Base-by-base conservation (phyloP, 2,113 vertebrate species). In the Oreochromis aureus region DNA sequence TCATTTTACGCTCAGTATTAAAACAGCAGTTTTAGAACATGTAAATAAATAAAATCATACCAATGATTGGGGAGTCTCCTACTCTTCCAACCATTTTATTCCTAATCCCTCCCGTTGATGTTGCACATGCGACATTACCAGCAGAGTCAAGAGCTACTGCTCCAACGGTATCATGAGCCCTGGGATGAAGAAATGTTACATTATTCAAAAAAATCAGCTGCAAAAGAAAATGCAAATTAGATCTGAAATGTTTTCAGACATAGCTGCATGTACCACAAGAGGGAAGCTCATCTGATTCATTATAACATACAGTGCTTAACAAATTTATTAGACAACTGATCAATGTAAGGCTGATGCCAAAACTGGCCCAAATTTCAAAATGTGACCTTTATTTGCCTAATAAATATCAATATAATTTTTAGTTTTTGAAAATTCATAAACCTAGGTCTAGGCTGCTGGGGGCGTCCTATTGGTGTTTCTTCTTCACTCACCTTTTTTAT, bases 41-140 rank as follows among this genome's bases (percentile, higher is more conserved):
- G 7, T 9, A 34, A 79, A 16, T 24, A 63, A 83, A 91, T 87
- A 2, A 85, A 69, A 10, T 58, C 54, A 16, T 89, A 98, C 96
- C 97, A 86, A 98, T 94, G 39, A 97, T 84, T 0, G 97, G 96
- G 4, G 96, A 95, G 91, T 98, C 97, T 89, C 97, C 97, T 1
- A 97, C 97, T 69, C 97, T 94, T 89, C 97, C 97, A 22, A 92
- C 93, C 97, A 98, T 98, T 93, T 98, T 98, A 87, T 97, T 96
- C 8, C 89, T 15, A 32, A 96, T 96, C 30, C 95, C 95, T 51
- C 95, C 96, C 1, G 96, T 96, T 2, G 97, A 97, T 82, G 96
- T 97, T 18, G 97, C 96, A n/a, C 96, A 96, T 5, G 96, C 96
- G 22, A 98, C 89, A 55, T 96, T 95, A 2, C 96, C 97, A 85